Base-by-base conservation (phyloP, 2,888 invertebrate genomes). In the Apoda limacodes region DNA sequence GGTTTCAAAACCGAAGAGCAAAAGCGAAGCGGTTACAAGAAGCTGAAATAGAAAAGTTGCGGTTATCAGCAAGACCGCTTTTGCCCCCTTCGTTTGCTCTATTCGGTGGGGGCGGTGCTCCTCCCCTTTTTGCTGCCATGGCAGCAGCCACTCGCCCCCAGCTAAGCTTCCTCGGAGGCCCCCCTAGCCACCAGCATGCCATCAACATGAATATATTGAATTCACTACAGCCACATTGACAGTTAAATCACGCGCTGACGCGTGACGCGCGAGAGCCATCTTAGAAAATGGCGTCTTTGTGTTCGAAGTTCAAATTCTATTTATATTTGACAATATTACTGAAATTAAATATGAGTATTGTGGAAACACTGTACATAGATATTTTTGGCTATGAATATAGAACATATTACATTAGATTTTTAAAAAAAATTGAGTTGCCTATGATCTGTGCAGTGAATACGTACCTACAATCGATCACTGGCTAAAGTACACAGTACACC, bases 11-110 rank as follows among this genome's bases (percentile, higher is more conserved):
- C 67, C 84, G 93, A 2, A 84, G 93, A 27, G 98, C 98, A 45
- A 98, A 98, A 78, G 95, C 95, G 56, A 98, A 98, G 82, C 84
- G 98, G 12, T 85, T 98, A 3, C 96, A 97, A 76, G 97, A 98
- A 60, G 98, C 95, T 1, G 95, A 95, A 70, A 85, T 95, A 48
- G 95, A 96, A 69, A 95, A 95, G 63, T 76, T 95, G 30, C 85
- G 94, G 50, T 82, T 93, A 13, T 91, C 93, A n/a, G 90, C 92
- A 4, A 81, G 92, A 41, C 92, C 92, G 0, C 71, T 92, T 35
- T 68, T 92, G 31, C 88, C 89, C 25, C 89, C 89, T 9, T 88
- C 89, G 22, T 88, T 89, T 53, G 88, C 88, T 14, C 74, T 88
- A 35, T 85, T 88, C 51, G 86, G 85, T 1, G 84, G 84, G 2